A percentile compares a stretch with the other conserved stretches of the same genome.
Evolutionary conservation across 2,797 vertebrate species (phyloP).

Genomic region (Peromyscus aztecus): DNA sequence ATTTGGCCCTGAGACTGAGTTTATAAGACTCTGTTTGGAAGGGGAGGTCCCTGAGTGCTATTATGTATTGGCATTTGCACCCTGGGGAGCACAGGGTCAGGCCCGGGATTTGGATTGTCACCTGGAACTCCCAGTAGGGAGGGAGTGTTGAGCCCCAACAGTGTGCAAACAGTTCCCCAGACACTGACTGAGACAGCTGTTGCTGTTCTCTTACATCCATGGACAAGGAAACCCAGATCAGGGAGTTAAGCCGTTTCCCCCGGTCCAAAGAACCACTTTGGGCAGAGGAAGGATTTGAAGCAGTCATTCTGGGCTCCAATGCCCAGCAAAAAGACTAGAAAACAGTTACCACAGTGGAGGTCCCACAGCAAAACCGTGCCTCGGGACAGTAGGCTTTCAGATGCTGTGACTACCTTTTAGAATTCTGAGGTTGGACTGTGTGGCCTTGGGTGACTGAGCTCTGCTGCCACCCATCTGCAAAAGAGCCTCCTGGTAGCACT

Average conservation of each 20-base stretch:
- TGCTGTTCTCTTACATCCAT: not conserved
- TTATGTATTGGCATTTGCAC: not conserved
- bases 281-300: not conserved
- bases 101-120: too few relatives aligned
- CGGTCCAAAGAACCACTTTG: fast-evolving
- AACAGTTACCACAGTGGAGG: not conserved
- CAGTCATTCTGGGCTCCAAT: fast-evolving
- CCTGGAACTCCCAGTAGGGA: not conserved
- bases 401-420: not conserved
- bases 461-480: not conserved
- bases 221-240: not conserved
- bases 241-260: not conserved
- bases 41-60: fast-evolving
- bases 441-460: not conserved
- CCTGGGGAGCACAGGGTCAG: not conserved
- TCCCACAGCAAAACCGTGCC: too few relatives aligned
- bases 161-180: not conserved
- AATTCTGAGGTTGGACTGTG: not conserved
- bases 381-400: fast-evolving
- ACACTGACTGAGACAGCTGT: fast-evolving
- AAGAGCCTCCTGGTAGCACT: not conserved
- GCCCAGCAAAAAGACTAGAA: not conserved
- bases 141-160: fast-evolving
- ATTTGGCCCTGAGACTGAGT: not conserved
- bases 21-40: not conserved